Conservation (phyloP, 1,140 invertebrate genomes). For the Drosophila chauvacae region DNA sequence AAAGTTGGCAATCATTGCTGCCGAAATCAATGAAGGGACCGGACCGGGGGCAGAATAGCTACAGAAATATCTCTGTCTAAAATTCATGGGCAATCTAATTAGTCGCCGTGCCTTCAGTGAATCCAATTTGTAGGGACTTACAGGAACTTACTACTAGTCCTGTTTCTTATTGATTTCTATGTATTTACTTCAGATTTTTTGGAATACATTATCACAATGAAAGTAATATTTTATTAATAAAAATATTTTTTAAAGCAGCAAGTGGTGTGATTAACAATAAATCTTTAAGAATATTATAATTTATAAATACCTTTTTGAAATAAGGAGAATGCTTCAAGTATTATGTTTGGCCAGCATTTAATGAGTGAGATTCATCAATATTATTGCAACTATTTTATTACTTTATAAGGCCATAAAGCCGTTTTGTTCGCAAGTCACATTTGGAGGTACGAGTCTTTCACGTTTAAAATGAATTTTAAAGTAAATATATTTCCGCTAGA, state of each 20-base stretch:
- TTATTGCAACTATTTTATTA: too few species aligned
- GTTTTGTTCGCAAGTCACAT: too few species aligned
- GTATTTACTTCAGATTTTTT: not conserved
- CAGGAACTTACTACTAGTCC: not conserved
- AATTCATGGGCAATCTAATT: constrained; percentile 3
- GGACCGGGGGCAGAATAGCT: not conserved
- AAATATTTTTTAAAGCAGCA: too few species aligned
- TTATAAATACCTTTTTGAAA: too few species aligned
- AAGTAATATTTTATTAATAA: not conserved
- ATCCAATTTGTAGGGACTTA: not conserved
- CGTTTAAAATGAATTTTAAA: not conserved
- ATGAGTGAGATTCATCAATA: too few species aligned
- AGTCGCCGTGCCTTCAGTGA: not conserved
- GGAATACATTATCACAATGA: not conserved
- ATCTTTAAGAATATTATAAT: too few species aligned
- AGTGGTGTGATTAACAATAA: too few species aligned
- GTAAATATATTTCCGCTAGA: constrained; percentile 8
- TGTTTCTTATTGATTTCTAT: not conserved
- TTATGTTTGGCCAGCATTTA: too few species aligned
- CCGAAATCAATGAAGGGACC: constrained; percentile 43
- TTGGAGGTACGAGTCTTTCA: not conserved
- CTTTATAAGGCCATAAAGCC: too few species aligned
- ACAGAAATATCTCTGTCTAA: not conserved
- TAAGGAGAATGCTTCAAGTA: too few species aligned
- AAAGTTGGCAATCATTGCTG: constrained; percentile 52